Conservation (phyloP, 2,797 vertebrate species). For the Protosalanx chinensis region DNA sequence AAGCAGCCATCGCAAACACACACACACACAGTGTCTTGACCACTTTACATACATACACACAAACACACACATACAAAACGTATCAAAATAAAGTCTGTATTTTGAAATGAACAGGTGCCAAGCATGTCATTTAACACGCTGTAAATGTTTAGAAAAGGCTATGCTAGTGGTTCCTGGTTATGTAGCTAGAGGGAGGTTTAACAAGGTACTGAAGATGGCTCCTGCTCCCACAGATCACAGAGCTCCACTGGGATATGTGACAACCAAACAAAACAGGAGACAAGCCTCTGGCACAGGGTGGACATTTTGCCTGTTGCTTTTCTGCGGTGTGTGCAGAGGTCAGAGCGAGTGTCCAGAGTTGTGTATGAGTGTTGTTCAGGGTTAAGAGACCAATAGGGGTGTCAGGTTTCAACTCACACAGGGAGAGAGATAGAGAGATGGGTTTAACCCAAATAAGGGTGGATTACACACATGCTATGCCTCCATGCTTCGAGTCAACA, state of each 20-base stretch:
- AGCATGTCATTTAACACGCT: too few species aligned
- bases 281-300: neutral
- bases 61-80: neutral
- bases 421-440: conserved; percentile 39
- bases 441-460: conserved; percentile 73
- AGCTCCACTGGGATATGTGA: neutral
- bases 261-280: neutral
- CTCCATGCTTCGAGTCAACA: conserved; percentile 61
- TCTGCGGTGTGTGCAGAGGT: neutral
- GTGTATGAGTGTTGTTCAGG: neutral
- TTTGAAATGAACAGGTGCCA: too few species aligned
- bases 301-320: neutral
- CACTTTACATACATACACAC: neutral
- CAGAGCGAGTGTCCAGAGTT: neutral
- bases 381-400: neutral
- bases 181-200: neutral
- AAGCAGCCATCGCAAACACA: neutral
- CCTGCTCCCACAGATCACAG: neutral
- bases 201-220: neutral
- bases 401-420: neutral
- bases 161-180: neutral
- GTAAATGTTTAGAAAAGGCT: neutral
- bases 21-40: neutral
- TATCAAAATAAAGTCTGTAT: too few species aligned
- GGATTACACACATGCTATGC: conserved; percentile 65